Evolutionary conservation across 2,113 vertebrate genomes (phyloP), one percentile per base, ranked within the genome.

Genomic region (Monopterus albus): DNA sequence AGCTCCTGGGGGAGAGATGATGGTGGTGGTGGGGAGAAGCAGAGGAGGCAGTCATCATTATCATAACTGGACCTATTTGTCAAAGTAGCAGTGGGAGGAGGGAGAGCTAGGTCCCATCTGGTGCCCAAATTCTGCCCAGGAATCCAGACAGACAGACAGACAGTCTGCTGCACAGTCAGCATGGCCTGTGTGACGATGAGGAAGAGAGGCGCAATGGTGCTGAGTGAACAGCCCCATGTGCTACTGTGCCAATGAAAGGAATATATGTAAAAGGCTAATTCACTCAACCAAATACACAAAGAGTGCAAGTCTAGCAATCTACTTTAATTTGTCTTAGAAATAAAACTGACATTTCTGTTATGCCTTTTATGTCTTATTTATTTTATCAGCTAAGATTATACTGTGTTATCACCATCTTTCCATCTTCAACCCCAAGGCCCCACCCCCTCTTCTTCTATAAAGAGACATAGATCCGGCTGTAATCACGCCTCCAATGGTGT

Each of bases 401-500:
- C 38, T n/a, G 23, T 50, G 60, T 51, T 15, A 72, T 83, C 71
- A 64, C 64, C 55, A 77, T 87, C 80, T 72, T 59, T 56, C 70
- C 60, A 84, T 91, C 85, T 86, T 80, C 70, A 75, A n/a, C 53
- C 80, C 81, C 14, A 6, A 43, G 62, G 68, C 75, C 74, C 85
- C 60, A 70, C 71, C 86, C 78, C 75, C 72, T 63, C 47, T 42
- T 55, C 40, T 53, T 70, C 35, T 73, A 75, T 86, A 63, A 76
- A 84, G 84, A 81, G 85, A 88, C 85, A 89, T 67, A 72, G 85
- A 91, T 91, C 87, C 58, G 73, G 29, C 87, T 89, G 87, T 93
- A 92, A 91, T 91, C 89, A 88, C 55, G 56, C 88, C 89, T 89
- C 80, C 87, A 91, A 87, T 86, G 87, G 91, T 93, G 92, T 92